These are phyloP conservation scores for Smittia aterrima DNA, from an alignment of 2,888 invertebrate genomes.

Conservation along the genomic window DNA sequence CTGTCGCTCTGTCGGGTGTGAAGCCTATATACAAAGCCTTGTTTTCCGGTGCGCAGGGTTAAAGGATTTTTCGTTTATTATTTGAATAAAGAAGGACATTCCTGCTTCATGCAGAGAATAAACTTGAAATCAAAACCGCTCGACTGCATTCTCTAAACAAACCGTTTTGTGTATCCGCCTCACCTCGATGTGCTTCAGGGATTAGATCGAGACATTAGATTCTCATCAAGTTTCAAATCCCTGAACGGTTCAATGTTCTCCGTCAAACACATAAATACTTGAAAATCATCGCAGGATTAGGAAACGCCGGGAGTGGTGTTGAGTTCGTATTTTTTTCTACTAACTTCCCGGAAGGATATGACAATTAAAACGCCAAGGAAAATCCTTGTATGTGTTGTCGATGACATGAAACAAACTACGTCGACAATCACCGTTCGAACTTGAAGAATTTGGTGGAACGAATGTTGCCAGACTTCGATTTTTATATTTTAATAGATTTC, in stretches of 20 bases:
- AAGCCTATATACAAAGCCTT: background rate
- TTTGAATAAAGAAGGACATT: background rate
- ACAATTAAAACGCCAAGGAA: slow-evolving; percentile 32
- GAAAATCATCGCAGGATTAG: slow-evolving; percentile 41
- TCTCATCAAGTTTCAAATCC: background rate
- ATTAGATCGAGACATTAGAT: background rate
- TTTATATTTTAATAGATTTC: background rate
- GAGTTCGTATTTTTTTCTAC: too few relatives aligned
- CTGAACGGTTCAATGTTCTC: background rate
- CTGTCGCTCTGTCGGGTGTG: slow-evolving; percentile 2
- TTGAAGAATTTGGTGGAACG: background rate
- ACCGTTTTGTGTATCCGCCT: slow-evolving; percentile 22
- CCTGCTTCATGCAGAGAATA: too few relatives aligned
- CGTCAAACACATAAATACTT: background rate
- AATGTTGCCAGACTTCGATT: background rate
- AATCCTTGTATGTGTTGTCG: background rate
- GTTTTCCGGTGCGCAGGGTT: background rate
- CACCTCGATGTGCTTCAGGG: background rate
- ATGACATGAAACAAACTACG: slow-evolving; percentile 17
- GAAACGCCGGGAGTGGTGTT: slow-evolving; percentile 27
- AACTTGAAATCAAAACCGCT: slow-evolving; percentile 14
- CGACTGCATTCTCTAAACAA: slow-evolving; percentile 5
- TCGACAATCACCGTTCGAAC: background rate
- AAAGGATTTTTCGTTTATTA: background rate
- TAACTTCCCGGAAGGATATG: slow-evolving; percentile 41